Evolutionary conservation across 2,797 vertebrate species (phyloP).

Genomic region (Enteromius unitaeniatus): DNA sequence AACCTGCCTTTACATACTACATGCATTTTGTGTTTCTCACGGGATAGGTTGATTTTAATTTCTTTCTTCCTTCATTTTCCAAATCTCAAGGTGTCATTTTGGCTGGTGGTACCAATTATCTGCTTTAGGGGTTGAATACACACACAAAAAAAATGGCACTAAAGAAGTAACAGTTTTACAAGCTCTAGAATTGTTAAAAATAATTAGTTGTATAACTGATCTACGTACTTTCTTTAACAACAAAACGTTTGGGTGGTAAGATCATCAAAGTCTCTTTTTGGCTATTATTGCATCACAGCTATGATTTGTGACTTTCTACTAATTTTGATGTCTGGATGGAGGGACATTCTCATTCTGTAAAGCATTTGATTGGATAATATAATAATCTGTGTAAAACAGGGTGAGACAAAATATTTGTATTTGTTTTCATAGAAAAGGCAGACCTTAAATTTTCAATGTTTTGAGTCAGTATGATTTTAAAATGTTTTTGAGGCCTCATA

Average conservation of each 20-base stretch:
- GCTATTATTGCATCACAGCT: neutral
- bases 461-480: neutral
- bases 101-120: constrained; percentile 45
- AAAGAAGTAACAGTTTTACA: neutral
- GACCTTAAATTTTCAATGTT: neutral
- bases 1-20: constrained; percentile 37
- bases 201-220: too few species aligned
- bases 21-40: constrained; percentile 12
- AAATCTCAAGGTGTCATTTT: constrained; percentile 31
- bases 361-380: neutral
- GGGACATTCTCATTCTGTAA: neutral
- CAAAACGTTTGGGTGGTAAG: neutral
- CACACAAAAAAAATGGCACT: neutral
- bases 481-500: neutral
- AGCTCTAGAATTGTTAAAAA: neutral
- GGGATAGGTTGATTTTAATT: neutral
- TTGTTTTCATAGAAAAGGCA: neutral
- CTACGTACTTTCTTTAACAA: neutral
- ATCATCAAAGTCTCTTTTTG: neutral
- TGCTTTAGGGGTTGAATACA: constrained; percentile 3
- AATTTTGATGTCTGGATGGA: neutral
- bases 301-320: neutral
- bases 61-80: constrained; percentile 16
- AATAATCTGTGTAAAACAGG: neutral
- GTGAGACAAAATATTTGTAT: neutral